Evolutionary conservation across 1,140 invertebrate species (phyloP), one percentile per base, ranked within the genome.

Genomic region (Ips nitidus): DNA sequence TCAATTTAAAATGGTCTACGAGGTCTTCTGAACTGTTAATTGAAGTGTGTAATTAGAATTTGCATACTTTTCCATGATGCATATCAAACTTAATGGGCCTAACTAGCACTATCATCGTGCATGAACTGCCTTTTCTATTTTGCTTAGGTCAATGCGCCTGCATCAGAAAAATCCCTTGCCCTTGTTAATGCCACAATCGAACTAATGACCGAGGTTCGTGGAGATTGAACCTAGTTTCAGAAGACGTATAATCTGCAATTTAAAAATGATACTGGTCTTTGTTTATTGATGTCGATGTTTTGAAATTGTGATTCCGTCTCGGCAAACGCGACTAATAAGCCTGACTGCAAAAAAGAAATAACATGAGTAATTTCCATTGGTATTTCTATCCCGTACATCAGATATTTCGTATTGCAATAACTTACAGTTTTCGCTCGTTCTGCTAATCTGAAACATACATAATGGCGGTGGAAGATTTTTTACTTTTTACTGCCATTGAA

Each of bases 31-130:
- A 41, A 69, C 69, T 75, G 73, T 71, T 75, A 75, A 75, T 75
- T 75, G 74, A 75, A 74, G 73, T 75, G 73, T 75, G 62, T 75
- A 75, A 75, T 75, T 75, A 73, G 71, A 74, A 75, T 75, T 74
- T 75, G 73, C 74, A 75, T 75, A 68, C 70, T 41, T 66, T 71
- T 70, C 69, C 69, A 70, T 74, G 73, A 74, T 75, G 74, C 73
- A 74, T 75, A 74, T 75, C 74, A 71, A 71, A 74, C 66, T 57
- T 74, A 73, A 75, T 75, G 71, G 72, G 66, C 52, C 65, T 59
- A 67, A 67, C 65, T 47, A 41, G 56, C 65, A 67, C 55, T 58
- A 58, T 52, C 65, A 64, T 75, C 72, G 74, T 75, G 74, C 58
- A 70, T 74, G 72, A 75, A 71, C 74, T 73, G 64, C 66, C 69